Evolutionary conservation across 2,888 invertebrate genomes (phyloP), one percentile per base, ranked within the genome.

Genomic region (Athalia cordata): DNA sequence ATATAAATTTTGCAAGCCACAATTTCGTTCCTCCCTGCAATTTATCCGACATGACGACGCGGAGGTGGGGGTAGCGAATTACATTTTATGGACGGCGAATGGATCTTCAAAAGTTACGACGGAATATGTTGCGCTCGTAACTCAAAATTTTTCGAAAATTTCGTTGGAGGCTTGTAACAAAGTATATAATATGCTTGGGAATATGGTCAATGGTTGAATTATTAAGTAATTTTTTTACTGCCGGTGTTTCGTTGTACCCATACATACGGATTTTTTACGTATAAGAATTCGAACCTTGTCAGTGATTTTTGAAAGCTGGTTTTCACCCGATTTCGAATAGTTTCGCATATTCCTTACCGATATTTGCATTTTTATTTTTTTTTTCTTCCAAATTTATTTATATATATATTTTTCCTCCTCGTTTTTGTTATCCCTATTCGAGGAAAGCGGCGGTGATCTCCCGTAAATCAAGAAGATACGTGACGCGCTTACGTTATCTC

Each of bases 111-210:
- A 64, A 75, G 75, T 75, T 75, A 75, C 59, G 75, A 75, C 43
- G 75, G 75, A 75, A 75, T 75, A 75, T 75, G 75, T 62, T 75
- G 61, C 75, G 29, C 62, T 75, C 75, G 75, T 75, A 75, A 75
- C 75, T 75, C 62, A 64, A 75, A 75, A 75, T 75, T 75, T 64
- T 49, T 52, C 75, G 50, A 49, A 49, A 64, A 75, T 75, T 75
- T 75, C 29, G 43, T 61, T 62, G 55, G n/a, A 47, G 61, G 11
- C 52, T n/a, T n/a, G 4, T 15, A 52, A 49, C 61, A 49, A 9
- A 47, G 5, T 43, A 8, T 52, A 43, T 6, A 47, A 45, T 50
- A 13, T 13, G 57, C 59, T 6, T 49, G 49, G n/a, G 67, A 52
- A 15, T 47, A 11, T 11, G 29, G 29, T 29, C 29, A 29, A 29